phyloP scores from a whole-genome alignment of 1,140 invertebrate species.

The Metaphire vulgaris region DNA sequence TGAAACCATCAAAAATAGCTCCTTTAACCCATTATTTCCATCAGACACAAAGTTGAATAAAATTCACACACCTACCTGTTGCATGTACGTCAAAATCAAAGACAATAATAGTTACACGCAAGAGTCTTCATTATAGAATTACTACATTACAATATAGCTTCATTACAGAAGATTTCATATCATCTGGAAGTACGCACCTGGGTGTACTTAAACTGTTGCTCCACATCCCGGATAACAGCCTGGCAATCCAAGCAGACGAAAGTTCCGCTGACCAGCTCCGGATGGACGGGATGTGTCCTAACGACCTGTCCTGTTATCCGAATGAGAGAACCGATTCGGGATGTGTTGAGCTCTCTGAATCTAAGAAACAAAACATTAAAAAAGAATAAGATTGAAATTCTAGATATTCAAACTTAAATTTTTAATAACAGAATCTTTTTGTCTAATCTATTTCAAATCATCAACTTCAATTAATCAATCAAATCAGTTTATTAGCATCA shows the following conservation, averaged over 20 bases:
- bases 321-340: conserved; percentile 87
- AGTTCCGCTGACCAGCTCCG: conserved; percentile 83
- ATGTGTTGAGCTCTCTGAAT: conserved; percentile 86
- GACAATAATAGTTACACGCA: not conserved
- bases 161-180: not conserved
- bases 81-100: not conserved
- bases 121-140: not conserved
- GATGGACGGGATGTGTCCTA: conserved; percentile 90
- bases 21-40: not conserved
- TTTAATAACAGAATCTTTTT: no score
- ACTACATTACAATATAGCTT: not conserved
- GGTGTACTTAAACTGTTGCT: conserved; percentile 86
- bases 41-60: not conserved
- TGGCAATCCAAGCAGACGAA: conserved; percentile 96
- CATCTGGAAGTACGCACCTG: conserved; percentile 64
- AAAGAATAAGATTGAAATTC: no score
- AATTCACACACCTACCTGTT: not conserved
- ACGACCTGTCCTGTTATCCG: conserved; percentile 97
- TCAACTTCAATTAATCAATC: not conserved
- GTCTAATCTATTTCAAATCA: no score
- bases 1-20: not conserved
- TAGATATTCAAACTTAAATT: no score
- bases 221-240: conserved; percentile 85
- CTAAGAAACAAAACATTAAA: conserved; percentile 35
- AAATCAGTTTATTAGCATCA: no score